Evolutionary conservation across 1,140 invertebrate genomes (phyloP), one percentile per base, ranked within the genome.

Genomic region (Branchinecta lynchi): DNA sequence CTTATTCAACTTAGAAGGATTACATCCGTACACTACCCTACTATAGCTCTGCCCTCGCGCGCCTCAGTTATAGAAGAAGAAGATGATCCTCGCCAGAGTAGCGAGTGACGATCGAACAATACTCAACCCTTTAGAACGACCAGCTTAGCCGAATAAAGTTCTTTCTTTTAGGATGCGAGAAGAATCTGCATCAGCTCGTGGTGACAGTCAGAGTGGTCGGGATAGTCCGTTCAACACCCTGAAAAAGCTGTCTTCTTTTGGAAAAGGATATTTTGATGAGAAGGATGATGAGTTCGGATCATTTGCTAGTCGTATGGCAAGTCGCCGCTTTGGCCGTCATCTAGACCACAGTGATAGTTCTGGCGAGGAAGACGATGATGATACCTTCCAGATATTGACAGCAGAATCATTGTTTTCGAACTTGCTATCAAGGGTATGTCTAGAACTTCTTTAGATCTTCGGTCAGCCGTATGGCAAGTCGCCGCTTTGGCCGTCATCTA

Each of bases 341-440:
- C 78, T 87, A 67, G 87, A 89, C 72, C 82, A 85, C 70, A 84
- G 84, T 68, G 90, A 92, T 78, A 92, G 89, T 69, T 82, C 91
- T 51, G 90, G 89, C 74, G 77, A 78, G 66, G 76, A 77, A 20
- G 89, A 90, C 71, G 90, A 92, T 74, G 89, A 91, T 74, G 90
- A 92, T 76, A 89, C 89, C 71, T 93, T 93, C 81, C 89, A 93
- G 76, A 84, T 92, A 70, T 81, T 93, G 65, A 93, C 91, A 3
- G 90, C 91, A 1, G 91, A 93, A 79, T 92, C 92, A 77, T 80
- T 93, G 44, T 93, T 93, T 78, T 92, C 89, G 1, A 92, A 89
- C 0, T 78, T 93, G 46, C 78, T 93, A 60, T 89, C 89, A 71
- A 83, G 90, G 76, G 90, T 93, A 77, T 76, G 74, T 60, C 17